Percentiles rank a stretch among this genome's conserved stretches.
Evolutionary conservation across 2,888 invertebrate species (phyloP).

Genomic region (Cryptops parisi): DNA sequence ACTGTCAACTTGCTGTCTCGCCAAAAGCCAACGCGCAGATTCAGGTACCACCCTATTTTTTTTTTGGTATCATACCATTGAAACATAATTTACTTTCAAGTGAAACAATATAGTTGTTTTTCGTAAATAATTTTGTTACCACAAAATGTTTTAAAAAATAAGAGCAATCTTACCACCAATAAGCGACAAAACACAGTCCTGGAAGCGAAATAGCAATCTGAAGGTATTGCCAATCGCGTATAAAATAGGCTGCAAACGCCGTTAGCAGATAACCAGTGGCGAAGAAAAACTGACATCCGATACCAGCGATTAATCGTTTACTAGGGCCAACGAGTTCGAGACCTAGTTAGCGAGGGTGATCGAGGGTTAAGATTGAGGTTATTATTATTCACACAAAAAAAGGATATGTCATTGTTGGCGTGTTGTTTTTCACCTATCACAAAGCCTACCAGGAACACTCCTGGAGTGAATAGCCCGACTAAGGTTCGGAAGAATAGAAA

Average conservation of each 20-base stretch:
- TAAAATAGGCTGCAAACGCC: conserved; percentile 49
- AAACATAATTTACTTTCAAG: neutral
- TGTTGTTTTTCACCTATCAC: conserved; percentile 64
- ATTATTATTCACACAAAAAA: no score
- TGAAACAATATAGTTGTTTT: no score
- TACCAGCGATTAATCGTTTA: conserved; percentile 53
- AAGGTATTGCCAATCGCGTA: conserved; percentile 51
- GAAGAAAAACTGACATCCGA: conserved; percentile 53
- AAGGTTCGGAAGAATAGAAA: conserved; percentile 41
- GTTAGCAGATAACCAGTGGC: conserved; percentile 52
- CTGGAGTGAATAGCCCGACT: conserved; percentile 54
- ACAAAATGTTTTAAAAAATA: neutral
- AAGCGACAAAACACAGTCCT: conserved; percentile 48
- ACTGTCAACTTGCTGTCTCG: conserved; percentile 41
- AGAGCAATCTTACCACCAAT: conserved; percentile 39
- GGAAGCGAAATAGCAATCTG: conserved; percentile 50
- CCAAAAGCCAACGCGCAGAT: conserved; percentile 57
- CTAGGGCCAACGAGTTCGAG: conserved; percentile 62
- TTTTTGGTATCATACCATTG: no score
- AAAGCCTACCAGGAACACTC: conserved; percentile 61
- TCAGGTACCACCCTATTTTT: conserved; percentile 45
- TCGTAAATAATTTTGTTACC: neutral
- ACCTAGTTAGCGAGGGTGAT: conserved; percentile 33
- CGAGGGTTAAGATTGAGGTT: neutral
- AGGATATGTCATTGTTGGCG: no score